Base-by-base conservation (phyloP, 2,888 invertebrate genomes). In the Tipula helvola region DNA sequence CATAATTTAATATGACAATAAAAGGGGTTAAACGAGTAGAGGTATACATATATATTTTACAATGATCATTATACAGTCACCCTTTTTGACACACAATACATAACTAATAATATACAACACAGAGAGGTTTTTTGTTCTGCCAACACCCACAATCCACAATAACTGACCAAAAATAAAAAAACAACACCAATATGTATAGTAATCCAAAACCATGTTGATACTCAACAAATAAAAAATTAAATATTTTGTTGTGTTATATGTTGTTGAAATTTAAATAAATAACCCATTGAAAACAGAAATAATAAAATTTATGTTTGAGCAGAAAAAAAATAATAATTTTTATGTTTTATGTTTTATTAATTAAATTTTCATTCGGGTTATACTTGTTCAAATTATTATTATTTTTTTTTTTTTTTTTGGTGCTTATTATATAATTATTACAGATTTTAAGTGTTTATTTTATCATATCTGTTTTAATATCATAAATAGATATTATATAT, bases 361-460 rank as follows among this genome's bases (percentile, higher is more conserved):
- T 71, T 71, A 71, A 71, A 71, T 71, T 71, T 71, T 71, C 71
- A 71, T 71, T 71, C 71, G 71, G 71, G 71, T 71, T 71, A 71
- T 71, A 71, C 0, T 44, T 44, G 41, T 71, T 71, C 71, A 71
- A 52, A 28, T 28, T 28, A 28, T 28, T 28, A 28, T 28, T 28
- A 28, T 28, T 28, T 28, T 71, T 3, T 71, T 71, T 28, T 71
- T 3, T 71, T 71, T 3, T 71, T 18, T 28, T 71, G 28, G 71
- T 71, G 10, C 44, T 41, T 10, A 3, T 41, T 8, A 71, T 71
- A 71, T 28, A 71, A 71, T 71, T 71, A 71, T 71, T 71, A 71
- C 71, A 71, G 71, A 71, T 71, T 71, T 71, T 28, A 71, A 71
- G 71, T 71, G 71, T 71, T 71, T 2, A 28, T 71, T 28, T 28